Base-by-base conservation (phyloP, 2,113 vertebrate species). In the Ammodytes dubius region DNA sequence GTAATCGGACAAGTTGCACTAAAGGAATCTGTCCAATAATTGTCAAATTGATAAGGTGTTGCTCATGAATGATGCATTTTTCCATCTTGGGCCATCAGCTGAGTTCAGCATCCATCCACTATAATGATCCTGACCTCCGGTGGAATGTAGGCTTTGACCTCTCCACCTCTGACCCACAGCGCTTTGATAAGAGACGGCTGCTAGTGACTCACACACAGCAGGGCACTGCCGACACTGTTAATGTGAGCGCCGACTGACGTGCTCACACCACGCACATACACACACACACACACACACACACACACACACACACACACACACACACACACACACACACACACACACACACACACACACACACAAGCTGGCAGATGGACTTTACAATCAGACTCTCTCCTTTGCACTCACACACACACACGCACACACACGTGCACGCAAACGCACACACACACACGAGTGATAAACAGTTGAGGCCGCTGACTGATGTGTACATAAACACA, bases 101-200 rank as follows among this genome's bases (percentile, higher is more conserved):
- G 56, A 68, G 49, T 59, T 57, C 47, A 47, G 60, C 53, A 5
- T 69, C 47, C 69, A 37, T 63, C 27, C 27, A 27, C 27, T 27
- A 27, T 76, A 35, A 85, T 68, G 73, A 66, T 79, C 57, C 76
- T 53, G 75, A 83, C 75, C 86, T 35, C 61, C 35, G 79, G 9
- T 75, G 87, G 92, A 91, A 90, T 92, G 84, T 66, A 70, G 79
- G 64, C 66, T 79, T 54, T 76, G 86, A 82, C 87, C 89, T 67
- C 50, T 69, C 42, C 81, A 87, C 88, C 81, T 79, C 37, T 88
- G 15, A 85, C 87, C 87, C 59, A 72, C 40, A 52, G 4, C 1
- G 46, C 5, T 19, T 53, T 60, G 84, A 91, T 91, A 93, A 81
- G 79, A 63, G 69, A 49, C 67, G 59, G 39, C 66, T 83, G 79